Evolutionary conservation across 2,113 vertebrate genomes (phyloP).

Genomic region (Sigmodon hispidus): DNA sequence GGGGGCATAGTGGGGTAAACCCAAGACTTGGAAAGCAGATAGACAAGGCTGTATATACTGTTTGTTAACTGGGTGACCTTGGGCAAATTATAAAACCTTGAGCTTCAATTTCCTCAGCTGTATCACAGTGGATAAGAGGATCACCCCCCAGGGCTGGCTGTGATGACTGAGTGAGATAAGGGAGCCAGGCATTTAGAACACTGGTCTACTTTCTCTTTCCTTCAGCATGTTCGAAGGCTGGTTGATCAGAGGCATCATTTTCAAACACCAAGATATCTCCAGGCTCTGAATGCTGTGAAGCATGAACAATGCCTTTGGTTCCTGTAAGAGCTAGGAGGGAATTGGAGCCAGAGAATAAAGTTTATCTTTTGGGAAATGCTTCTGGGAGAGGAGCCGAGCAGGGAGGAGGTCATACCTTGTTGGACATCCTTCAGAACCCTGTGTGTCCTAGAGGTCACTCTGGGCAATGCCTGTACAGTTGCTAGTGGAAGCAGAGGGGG

Average conservation of each 20-base stretch:
- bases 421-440: background rate
- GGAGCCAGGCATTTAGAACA: background rate
- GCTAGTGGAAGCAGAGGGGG: background rate
- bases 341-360: background rate
- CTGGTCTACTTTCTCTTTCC: background rate
- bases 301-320: background rate
- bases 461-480: background rate
- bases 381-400: background rate
- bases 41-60: background rate
- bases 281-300: background rate
- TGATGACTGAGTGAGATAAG: background rate
- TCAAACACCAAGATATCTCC: background rate
- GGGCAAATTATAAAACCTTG: background rate
- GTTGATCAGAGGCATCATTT: background rate
- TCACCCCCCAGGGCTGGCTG: background rate
- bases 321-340: conserved; percentile 54
- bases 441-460: background rate
- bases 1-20: background rate
- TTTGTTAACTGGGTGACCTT: background rate
- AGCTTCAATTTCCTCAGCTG: background rate
- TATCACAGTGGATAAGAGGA: background rate
- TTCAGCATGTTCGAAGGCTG: background rate
- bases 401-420: background rate
- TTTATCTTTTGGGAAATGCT: conserved; percentile 58
- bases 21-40: background rate